These are phyloP conservation scores for Phortica okadai DNA, from an alignment of 2,888 invertebrate genomes.

Conservation along the genomic window DNA sequence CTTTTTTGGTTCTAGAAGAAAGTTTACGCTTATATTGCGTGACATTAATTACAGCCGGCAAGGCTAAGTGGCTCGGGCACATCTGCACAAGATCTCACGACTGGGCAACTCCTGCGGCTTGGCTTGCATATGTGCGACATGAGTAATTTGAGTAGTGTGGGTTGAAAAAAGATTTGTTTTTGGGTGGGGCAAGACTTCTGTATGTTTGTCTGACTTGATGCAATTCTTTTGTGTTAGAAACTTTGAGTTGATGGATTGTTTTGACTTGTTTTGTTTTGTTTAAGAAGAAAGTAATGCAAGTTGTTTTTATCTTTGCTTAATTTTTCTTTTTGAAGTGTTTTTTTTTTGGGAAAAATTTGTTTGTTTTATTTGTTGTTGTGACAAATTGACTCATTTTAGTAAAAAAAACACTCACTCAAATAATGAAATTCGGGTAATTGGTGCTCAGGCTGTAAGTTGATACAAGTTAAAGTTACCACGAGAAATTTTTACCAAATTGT, in stretches of 20 bases:
- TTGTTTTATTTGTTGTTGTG: neutral
- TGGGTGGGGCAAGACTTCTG: neutral
- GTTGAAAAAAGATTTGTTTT: neutral
- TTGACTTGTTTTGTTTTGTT: neutral
- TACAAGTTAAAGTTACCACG: neutral
- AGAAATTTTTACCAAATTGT: neutral
- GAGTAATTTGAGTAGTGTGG: slow-evolving; percentile 60
- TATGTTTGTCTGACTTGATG: neutral
- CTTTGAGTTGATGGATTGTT: neutral
- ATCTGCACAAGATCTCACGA: neutral
- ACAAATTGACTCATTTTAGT: neutral
- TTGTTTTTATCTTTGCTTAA: neutral
- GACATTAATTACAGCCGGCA: neutral
- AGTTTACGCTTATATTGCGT: neutral
- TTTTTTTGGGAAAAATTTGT: neutral
- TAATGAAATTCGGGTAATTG: too few relatives aligned
- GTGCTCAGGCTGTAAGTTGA: too few relatives aligned
- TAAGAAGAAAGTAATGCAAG: neutral
- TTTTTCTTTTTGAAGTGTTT: neutral
- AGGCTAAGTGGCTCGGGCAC: neutral
- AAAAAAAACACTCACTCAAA: neutral
- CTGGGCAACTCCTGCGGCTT: neutral
- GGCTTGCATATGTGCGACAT: neutral
- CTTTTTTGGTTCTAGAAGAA: neutral
- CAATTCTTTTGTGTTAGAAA: neutral